These are phyloP conservation scores for Poeciliopsis turrubarensis DNA, from an alignment of 2,113 vertebrate genomes.

Conservation along the genomic window DNA sequence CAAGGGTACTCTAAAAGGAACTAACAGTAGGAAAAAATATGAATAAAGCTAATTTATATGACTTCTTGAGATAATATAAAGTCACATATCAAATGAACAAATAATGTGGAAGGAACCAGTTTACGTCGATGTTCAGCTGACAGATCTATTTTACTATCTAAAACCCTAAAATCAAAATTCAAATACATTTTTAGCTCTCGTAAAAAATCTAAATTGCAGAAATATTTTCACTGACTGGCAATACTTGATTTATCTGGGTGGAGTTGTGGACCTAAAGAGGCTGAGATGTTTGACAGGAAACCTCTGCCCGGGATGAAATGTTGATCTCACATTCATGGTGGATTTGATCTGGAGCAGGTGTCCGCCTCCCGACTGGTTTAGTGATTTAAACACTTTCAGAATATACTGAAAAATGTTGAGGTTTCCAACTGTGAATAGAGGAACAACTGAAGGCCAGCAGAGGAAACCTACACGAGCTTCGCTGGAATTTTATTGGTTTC, in stretches of 20 bases:
- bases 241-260: not conserved
- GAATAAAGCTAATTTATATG: not conserved
- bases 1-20: not conserved
- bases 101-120: not conserved
- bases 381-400: not conserved
- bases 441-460: not conserved
- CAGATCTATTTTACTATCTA: not conserved
- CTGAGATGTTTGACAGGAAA: conserved; percentile 2
- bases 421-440: not conserved
- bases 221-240: not conserved
- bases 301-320: not conserved
- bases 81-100: not conserved
- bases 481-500: conserved; percentile 21
- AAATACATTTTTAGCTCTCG: not conserved
- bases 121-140: not conserved
- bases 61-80: not conserved
- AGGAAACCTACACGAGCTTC: not conserved
- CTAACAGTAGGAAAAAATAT: not conserved
- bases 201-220: not conserved
- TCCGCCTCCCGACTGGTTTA: not conserved
- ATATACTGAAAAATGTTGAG: not conserved
- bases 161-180: not conserved
- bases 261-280: not conserved
- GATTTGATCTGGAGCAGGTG: not conserved
- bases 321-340: conserved; percentile 6